Evolutionary conservation across 2,113 vertebrate genomes (phyloP), one percentile per base, ranked within the genome.

Genomic region (Alligator sinensis): DNA sequence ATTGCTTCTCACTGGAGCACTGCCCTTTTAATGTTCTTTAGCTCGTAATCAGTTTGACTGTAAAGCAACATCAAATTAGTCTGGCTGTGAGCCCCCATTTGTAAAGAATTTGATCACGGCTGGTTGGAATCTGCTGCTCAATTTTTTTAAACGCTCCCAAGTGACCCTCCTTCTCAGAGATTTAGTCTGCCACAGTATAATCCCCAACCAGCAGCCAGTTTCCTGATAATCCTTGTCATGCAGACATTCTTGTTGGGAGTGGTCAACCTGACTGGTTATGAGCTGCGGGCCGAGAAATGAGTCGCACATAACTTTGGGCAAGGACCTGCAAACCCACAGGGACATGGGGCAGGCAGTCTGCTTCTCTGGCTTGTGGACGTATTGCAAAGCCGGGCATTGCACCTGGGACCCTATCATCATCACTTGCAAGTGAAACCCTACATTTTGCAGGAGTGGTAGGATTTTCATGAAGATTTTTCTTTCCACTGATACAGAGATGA

Each of bases 391-490:
- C 93, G 86, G 86, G 88, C 87, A 90, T 80, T 66, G 77, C 90
- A 80, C 74, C 0, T 75, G 93, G 92, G 91, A 82, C 82, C 75
- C 79, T 74, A 34, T 82, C 88, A 95, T 91, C 88, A 87, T 68
- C 94, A 59, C 88, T 93, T 85, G 79, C 54, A 61, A 88, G 92
- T 94, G 88, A 74, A 79, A 94, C 96, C 89, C 92, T 57, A 88
- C 91, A 93, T 74, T 85, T 94, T 96, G 82, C 93, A 89, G 90
- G 90, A 92, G 92, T 58, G 64, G 93, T 91, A 94, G 94, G 80
- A 91, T 92, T 70, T 94, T 91, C 88, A 61, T 78, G 58, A 91
- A 77, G 89, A 5, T 77, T 79, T 75, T 4, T 6, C 30, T 16
- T 66, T 54, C 70, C 19, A 4, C 16, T 25, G 17, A 63, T 27